phyloP scores from a whole-genome alignment of 2,888 invertebrate species.

The Dasysyrphus albostriatus region DNA sequence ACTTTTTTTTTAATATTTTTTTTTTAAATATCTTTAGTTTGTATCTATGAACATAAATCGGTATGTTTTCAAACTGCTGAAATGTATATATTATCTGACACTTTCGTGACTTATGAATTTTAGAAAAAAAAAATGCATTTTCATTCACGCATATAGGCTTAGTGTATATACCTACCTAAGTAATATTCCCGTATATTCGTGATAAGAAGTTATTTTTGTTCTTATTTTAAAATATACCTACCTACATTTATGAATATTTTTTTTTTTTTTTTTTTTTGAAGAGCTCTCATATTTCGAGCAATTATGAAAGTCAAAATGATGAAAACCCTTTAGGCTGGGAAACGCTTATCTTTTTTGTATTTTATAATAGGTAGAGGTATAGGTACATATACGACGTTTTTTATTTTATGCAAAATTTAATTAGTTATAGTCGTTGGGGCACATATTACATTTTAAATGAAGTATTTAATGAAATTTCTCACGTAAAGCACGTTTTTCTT shows the following conservation, averaged over 20 bases:
- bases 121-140: constrained; percentile 74
- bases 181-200: constrained; percentile 46
- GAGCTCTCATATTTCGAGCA: constrained; percentile 77
- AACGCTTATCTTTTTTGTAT: constrained; percentile 44
- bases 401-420: constrained; percentile 52
- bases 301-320: constrained; percentile 78
- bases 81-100: constrained; percentile 63
- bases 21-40: constrained; percentile 6
- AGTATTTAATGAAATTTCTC: constrained; percentile 58
- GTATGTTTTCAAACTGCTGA: constrained; percentile 44
- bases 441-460: constrained; percentile 28
- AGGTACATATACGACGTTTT: too few species aligned
- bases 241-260: too few species aligned
- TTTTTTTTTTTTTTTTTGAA: constrained; percentile 31
- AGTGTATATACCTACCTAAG: background rate
- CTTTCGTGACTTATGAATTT: constrained; percentile 77
- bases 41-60: constrained; percentile 57
- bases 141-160: constrained; percentile 64
- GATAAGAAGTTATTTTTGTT: constrained; percentile 45
- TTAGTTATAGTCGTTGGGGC: constrained; percentile 45
- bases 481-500: constrained; percentile 14
- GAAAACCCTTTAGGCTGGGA: constrained; percentile 79
- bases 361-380: background rate
- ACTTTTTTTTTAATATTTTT: constrained; percentile 10
- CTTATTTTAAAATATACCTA: background rate